phyloP scores from a whole-genome alignment of 2,113 vertebrate species.

The Eonycteris spelaea region DNA sequence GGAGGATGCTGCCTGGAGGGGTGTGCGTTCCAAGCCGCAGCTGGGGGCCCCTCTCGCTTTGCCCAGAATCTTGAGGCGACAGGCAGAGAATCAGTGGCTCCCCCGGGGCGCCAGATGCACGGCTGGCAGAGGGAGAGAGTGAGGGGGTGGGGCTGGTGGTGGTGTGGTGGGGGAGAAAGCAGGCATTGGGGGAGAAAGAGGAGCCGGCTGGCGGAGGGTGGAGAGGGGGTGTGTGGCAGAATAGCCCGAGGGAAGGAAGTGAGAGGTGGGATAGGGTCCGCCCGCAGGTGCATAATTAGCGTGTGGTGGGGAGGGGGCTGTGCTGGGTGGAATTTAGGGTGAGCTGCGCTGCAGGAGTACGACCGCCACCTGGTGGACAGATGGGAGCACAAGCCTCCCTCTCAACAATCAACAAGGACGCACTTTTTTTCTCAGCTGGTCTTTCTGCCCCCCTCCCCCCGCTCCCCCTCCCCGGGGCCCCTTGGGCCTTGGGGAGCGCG shows the following conservation, averaged over 20 bases:
- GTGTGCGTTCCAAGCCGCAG: constrained; percentile 57
- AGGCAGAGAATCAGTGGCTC: constrained; percentile 58
- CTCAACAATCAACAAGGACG: neutral
- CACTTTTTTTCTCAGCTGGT: neutral
- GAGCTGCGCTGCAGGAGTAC: neutral
- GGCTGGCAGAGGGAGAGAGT: constrained; percentile 23
- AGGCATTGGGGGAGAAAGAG: neutral
- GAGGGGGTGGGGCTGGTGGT: constrained; percentile 11
- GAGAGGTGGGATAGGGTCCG: constrained; percentile 21
- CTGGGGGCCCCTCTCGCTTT: constrained; percentile 73
- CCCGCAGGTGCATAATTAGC: constrained; percentile 61
- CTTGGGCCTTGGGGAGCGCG: neutral
- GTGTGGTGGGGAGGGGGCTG: neutral
- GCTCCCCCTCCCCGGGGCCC: neutral
- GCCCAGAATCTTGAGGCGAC: constrained; percentile 78
- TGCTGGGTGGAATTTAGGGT: neutral
- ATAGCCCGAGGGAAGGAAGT: constrained; percentile 44
- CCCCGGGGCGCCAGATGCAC: constrained; percentile 10
- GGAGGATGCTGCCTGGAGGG: constrained; percentile 66
- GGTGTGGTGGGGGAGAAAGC: neutral
- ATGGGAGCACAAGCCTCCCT: neutral
- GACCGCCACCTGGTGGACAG: constrained; percentile 55
- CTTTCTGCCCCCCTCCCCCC: neutral
- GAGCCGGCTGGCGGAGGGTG: neutral
- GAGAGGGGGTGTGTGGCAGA: constrained; percentile 22